phyloP scores from a whole-genome alignment of 2,888 invertebrate species.

The Cerastis leucographa region DNA sequence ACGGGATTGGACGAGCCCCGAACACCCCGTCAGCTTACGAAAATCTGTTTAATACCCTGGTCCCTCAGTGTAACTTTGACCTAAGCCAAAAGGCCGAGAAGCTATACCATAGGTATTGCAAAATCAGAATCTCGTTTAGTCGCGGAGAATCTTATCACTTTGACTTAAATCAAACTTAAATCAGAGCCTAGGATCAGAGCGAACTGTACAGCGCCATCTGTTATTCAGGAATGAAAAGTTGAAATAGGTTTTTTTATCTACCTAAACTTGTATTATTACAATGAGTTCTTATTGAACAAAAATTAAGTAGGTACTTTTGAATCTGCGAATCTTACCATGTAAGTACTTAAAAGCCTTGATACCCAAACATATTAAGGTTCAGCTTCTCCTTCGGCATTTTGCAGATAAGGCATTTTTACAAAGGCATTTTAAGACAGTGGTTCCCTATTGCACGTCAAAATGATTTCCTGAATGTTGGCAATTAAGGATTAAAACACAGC shows the following conservation, averaged over 20 bases:
- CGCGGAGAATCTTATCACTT: neutral
- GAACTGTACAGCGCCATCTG: conserved; percentile 11
- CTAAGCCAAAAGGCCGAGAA: neutral
- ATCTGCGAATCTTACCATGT: neutral
- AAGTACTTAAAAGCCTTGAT: neutral
- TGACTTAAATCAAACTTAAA: neutral
- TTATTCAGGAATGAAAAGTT: neutral
- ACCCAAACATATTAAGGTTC: neutral
- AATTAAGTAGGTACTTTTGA: neutral
- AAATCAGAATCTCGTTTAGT: neutral
- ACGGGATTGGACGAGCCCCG: neutral
- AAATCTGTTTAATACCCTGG: neutral
- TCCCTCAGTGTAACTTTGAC: neutral
- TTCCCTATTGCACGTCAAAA: neutral
- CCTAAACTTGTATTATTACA: neutral
- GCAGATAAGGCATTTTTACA: neutral
- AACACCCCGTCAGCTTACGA: neutral
- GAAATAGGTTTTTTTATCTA: neutral
- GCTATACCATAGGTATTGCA: neutral
- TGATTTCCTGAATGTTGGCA: neutral
- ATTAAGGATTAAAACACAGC: neutral
- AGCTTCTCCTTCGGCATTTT: neutral
- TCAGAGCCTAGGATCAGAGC: neutral
- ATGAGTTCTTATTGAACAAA: neutral
- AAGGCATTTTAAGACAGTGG: neutral